phyloP scores from a whole-genome alignment of 2,113 vertebrate genomes.

The Hystrix cristata region DNA sequence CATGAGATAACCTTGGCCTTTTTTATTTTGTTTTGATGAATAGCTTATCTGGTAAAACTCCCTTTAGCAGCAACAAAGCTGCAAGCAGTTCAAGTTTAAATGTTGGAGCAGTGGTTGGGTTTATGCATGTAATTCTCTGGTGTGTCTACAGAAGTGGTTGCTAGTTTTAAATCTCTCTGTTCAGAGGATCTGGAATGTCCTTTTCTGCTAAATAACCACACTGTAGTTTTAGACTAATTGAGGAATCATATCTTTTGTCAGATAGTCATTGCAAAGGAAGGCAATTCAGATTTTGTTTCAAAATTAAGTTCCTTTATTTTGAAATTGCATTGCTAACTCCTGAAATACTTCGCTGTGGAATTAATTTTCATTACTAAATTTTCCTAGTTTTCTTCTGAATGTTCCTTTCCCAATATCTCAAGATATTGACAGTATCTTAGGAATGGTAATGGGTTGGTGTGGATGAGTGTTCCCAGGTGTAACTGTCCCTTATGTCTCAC shows the following conservation, averaged over 20 bases:
- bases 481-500: not conserved
- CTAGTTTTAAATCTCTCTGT: not conserved
- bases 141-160: not conserved
- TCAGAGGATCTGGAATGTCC: not conserved
- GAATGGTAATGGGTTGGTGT: not conserved
- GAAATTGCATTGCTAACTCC: not conserved
- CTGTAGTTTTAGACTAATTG: not conserved
- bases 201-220: not conserved
- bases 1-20: not conserved
- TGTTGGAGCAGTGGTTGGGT: not conserved
- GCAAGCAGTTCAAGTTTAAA: not conserved
- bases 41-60: slow-evolving; percentile 48
- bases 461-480: not conserved
- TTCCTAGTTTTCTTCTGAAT: not conserved
- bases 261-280: slow-evolving; percentile 42
- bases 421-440: not conserved
- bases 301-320: not conserved
- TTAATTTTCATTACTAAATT: slow-evolving; percentile 18
- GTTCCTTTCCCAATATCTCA: not conserved
- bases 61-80: not conserved
- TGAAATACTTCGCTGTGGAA: not conserved
- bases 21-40: slow-evolving; percentile 47
- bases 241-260: not conserved
- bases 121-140: not conserved
- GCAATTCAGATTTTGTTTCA: slow-evolving; percentile 30